A percentile compares a stretch with the other conserved stretches of the same genome.
phyloP scores from a whole-genome alignment of 1,140 invertebrate genomes.

The Thrips palmi region DNA sequence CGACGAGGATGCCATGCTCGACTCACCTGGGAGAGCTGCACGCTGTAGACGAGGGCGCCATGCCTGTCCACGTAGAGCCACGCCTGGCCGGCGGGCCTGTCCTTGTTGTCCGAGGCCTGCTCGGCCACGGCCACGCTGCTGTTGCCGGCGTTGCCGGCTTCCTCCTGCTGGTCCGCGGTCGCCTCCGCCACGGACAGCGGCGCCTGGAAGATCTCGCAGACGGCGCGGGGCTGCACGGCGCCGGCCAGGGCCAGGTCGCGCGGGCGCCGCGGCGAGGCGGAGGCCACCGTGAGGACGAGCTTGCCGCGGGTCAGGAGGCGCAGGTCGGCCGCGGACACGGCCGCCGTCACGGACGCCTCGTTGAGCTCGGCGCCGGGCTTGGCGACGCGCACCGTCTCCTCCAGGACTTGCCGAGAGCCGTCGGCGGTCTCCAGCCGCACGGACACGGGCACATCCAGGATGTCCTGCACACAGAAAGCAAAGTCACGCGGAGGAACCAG shows the following conservation, averaged over 20 bases:
- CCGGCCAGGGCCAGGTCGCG: constrained; percentile 42
- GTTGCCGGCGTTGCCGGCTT: no score
- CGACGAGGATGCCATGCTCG: constrained; percentile 20
- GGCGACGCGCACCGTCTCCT: constrained; percentile 35
- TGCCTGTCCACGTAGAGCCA: constrained; percentile 59
- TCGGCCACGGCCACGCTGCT: no score
- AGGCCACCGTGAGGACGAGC: constrained; percentile 40
- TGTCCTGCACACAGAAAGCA: no score
- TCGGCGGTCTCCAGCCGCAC: constrained; percentile 49
- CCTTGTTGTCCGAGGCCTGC: no score
- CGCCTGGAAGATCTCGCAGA: constrained; percentile 65
- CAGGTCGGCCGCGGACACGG: constrained; percentile 47
- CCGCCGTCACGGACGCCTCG: constrained; percentile 48
- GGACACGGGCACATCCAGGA: constrained; percentile 41
- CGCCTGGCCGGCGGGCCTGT: constrained; percentile 40
- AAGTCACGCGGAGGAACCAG: no score
- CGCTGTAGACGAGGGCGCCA: constrained; percentile 52
- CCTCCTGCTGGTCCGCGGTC: no score
- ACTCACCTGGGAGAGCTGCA: constrained; percentile 35
- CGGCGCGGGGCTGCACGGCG: constrained; percentile 42
- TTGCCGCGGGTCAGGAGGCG: constrained; percentile 49
- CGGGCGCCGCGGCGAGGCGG: constrained; percentile 40
- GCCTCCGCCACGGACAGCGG: constrained; percentile 29
- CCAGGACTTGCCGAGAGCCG: constrained; percentile 46
- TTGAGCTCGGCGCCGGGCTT: constrained; percentile 59